These are phyloP conservation scores for Sitobion miscanthi DNA, from an alignment of 1,140 invertebrate genomes.

Conservation along the genomic window DNA sequence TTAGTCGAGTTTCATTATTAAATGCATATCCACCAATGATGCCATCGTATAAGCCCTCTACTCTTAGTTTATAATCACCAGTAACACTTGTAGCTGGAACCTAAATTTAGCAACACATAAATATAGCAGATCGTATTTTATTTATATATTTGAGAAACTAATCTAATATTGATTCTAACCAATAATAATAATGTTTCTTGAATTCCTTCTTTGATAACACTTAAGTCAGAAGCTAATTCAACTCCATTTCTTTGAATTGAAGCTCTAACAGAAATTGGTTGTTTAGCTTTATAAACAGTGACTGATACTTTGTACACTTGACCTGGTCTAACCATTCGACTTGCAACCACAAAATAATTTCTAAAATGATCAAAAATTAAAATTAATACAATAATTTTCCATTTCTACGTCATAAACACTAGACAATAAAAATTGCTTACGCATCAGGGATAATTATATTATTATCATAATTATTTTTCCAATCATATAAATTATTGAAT, in stretches of 20 bases:
- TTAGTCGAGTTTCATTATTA: constrained; percentile 78
- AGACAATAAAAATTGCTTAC: constrained; percentile 31
- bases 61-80: constrained; percentile 83
- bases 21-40: constrained; percentile 85
- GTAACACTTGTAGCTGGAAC: constrained; percentile 81
- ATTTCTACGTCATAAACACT: not conserved
- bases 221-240: constrained; percentile 78
- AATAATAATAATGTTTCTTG: constrained; percentile 81
- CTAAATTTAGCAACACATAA: constrained; percentile 62
- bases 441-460: constrained; percentile 51
- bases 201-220: constrained; percentile 75
- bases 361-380: constrained; percentile 64
- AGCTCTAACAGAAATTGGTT: constrained; percentile 79
- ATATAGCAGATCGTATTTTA: not conserved
- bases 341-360: constrained; percentile 87
- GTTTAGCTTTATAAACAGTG: constrained; percentile 74
- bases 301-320: constrained; percentile 85
- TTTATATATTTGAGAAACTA: constrained; percentile 45
- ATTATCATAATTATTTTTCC: constrained; percentile 53
- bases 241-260: constrained; percentile 87
- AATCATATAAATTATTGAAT: constrained; percentile 36
- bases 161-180: constrained; percentile 65
- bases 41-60: constrained; percentile 87
- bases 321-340: constrained; percentile 82
- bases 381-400: not conserved